Conservation (phyloP, 2,113 vertebrate genomes). For the Etheostoma cragini region DNA sequence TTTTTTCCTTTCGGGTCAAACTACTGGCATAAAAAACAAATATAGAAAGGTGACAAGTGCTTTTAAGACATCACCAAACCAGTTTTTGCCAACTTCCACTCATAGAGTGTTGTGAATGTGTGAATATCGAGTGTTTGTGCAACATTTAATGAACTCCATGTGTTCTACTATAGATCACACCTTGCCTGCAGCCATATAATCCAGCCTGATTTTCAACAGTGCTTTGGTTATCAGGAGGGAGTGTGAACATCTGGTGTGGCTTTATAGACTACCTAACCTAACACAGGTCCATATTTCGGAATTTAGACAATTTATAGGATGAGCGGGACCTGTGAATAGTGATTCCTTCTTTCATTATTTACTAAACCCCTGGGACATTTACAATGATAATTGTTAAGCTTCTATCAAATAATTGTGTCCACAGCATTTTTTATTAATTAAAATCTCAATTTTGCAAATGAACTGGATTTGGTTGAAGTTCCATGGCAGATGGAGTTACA, state of each 20-base stretch:
- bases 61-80: constrained; percentile 48
- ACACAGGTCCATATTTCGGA: constrained; percentile 33
- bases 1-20: constrained; percentile 1
- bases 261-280: constrained; percentile 36
- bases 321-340: constrained; percentile 10
- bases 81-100: constrained; percentile 31
- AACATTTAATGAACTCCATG: constrained; percentile 63
- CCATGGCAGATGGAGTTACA: background rate
- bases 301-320: constrained; percentile 13
- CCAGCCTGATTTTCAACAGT: constrained; percentile 45
- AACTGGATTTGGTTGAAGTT: background rate
- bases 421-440: background rate
- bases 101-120: constrained; percentile 54
- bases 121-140: constrained; percentile 57
- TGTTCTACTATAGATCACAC: constrained; percentile 58
- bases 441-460: background rate
- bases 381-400: background rate
- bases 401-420: background rate
- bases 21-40: constrained; percentile 22
- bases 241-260: constrained; percentile 67
- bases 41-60: constrained; percentile 56
- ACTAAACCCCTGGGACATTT: background rate
- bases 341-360: constrained; percentile 1
- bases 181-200: constrained; percentile 47
- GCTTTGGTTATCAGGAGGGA: constrained; percentile 48